Evolutionary conservation across 92 coral and sea anemone genomes (phyloP).

Genomic region (Zoanthus sociatus): DNA sequence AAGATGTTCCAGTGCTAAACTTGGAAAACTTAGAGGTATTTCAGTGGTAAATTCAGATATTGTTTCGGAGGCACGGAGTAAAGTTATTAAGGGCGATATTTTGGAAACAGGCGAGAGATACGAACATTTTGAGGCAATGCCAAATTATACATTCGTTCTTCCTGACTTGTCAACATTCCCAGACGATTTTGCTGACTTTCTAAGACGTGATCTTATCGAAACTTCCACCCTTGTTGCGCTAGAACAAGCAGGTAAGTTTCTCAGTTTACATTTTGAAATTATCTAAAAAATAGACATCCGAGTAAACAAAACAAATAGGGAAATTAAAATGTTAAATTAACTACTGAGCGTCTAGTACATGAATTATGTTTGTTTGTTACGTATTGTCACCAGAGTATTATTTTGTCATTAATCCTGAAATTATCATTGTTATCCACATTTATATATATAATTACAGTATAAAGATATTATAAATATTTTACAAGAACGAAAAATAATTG

Average conservation of each 20-base stretch:
- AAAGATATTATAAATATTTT: too few species aligned
- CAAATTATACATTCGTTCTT: slow-evolving; percentile 83
- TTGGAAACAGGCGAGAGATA: slow-evolving; percentile 70
- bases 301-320: neutral
- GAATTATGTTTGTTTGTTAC: too few species aligned
- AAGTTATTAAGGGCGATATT: slow-evolving; percentile 71
- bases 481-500: too few species aligned
- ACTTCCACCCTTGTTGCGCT: slow-evolving; percentile 87
- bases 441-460: too few species aligned
- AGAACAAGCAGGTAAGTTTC: slow-evolving; percentile 86
- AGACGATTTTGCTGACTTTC: slow-evolving; percentile 79
- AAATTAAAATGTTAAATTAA: too few species aligned
- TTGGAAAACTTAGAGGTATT: slow-evolving; percentile 86
- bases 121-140: slow-evolving; percentile 82
- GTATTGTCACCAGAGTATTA: too few species aligned
- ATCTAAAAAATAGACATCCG: neutral
- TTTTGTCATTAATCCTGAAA: too few species aligned
- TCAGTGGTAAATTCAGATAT: slow-evolving; percentile 95
- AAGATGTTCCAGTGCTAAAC: slow-evolving; percentile 12
- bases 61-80: slow-evolving; percentile 83
- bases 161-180: slow-evolving; percentile 85
- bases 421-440: too few species aligned
- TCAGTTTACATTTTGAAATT: neutral
- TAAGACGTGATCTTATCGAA: slow-evolving; percentile 88
- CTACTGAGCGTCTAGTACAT: too few species aligned